Base-by-base conservation (phyloP, 2,113 vertebrate species). In the Chionis minor region DNA sequence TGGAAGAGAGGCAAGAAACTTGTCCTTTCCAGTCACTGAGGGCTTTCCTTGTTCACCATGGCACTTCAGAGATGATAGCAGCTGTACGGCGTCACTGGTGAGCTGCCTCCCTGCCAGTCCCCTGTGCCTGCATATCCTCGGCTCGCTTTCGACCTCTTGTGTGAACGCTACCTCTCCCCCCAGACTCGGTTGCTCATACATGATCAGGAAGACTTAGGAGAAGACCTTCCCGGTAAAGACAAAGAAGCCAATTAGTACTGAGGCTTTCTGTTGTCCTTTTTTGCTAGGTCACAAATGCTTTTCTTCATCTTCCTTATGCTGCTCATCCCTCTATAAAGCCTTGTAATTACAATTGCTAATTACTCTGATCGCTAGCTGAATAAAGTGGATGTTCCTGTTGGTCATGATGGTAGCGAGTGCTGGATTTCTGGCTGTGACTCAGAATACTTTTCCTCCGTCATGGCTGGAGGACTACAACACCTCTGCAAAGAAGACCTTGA, bases 331-430 rank as follows among this genome's bases (percentile, higher is more conserved):
- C 49, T 66, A 0, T 40, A 80, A 82, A 81, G 35, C 30, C n/a
- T 73, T 73, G 35, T 86, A 85, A 72, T 62, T 66, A n/a, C 12
- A 67, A 3, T 49, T 69, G 24, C 24, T 61, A 69, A 13, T 14
- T 69, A 73, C 14, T 32, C 40, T 49, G 72, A 86, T 61, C 33
- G 69, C 23, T 8, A 6, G 30, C 52, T 66, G 58, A 83, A 54
- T 81, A 4, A 61, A 88, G 38, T 54, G 16, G 32, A 10, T 82
- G 32, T 59, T 0, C 28, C 0, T 6, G 13, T 55, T 93, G 40
- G 14, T 20, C 21, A 4, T 55, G 81, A 47, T 33, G 33, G 44
- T 14, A 56, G 23, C 0, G 0, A 54, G 51, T 17, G 55, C 28
- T 91, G 86, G 27, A 26, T 91, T 92, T 86, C 67, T 56, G 26